Base-by-base conservation (phyloP, 2,888 invertebrate species). In the Cremastobaeus sp. region DNA sequence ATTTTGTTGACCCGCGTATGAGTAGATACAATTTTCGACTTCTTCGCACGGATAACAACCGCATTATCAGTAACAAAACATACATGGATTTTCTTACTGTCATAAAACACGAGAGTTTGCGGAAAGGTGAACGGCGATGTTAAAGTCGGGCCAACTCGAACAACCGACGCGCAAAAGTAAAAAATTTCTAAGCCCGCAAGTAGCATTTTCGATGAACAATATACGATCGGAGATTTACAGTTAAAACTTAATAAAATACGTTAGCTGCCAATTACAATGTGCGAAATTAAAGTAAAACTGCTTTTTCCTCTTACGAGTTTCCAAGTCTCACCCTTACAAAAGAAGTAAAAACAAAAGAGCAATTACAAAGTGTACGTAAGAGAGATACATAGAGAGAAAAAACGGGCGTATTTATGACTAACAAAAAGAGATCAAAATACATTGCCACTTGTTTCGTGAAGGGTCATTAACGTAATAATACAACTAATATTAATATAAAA, bases 401-500 rank as follows among this genome's bases (percentile, higher is more conserved):
- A 82, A 81, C 76, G 82, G 83, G 85, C 90, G 89, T 89, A 91
- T 90, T 91, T 91, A 91, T 91, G 91, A 91, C 91, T 91, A 91
- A 91, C 90, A 91, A 90, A 91, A 90, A 91, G 91, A 91, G 91
- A 91, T 92, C 91, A 92, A 91, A 91, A 87, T 87, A 91, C 91
- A 91, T 91, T 91, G 91, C 91, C 91, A 91, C 91, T 89, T 89
- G 88, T 87, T 88, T 84, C 84, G 76, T 87, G 86, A 87, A 81
- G 83, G 83, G 81, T 88, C 86, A 84, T 84, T 86, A 86, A 87
- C 82, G 81, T 84, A 82, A 83, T 72, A 76, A 73, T 73, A 76
- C 72, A 17, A 57, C 68, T 75, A 71, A 68, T 60, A 83, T 83
- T 84, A 81, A 84, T 72, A 74, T 80, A 81, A 71, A 79, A 73